These are phyloP conservation scores for Globodera ellingtonae DNA, from an alignment of 1,140 invertebrate genomes.

Conservation along the genomic window DNA sequence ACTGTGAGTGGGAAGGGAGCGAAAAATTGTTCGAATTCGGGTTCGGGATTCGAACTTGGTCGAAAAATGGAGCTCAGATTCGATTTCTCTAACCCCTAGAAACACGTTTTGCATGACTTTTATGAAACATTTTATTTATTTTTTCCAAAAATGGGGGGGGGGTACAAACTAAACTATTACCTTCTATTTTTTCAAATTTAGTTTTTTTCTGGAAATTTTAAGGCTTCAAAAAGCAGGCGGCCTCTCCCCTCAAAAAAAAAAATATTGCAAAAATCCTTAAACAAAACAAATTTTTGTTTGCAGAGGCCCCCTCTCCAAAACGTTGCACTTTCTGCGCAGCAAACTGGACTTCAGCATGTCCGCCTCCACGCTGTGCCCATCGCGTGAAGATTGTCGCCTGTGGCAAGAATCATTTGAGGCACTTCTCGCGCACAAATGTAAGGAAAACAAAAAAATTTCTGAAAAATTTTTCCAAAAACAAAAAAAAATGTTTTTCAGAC, in stretches of 20 bases:
- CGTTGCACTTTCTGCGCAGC: conserved; percentile 37
- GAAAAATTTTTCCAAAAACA: conserved; percentile 8
- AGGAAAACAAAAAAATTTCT: too few species aligned
- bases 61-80: too few species aligned
- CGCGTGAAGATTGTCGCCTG: conserved; percentile 44
- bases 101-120: too few species aligned
- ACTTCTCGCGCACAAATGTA: conserved; percentile 49
- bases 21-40: too few species aligned
- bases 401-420: conserved; percentile 56
- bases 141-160: too few species aligned
- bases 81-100: too few species aligned
- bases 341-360: conserved; percentile 50
- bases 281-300: conserved; percentile 13
- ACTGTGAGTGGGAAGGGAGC: not conserved
- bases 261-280: not conserved
- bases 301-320: conserved; percentile 39
- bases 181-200: too few species aligned
- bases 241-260: not conserved
- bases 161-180: too few species aligned
- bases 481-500: conserved; percentile 21
- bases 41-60: too few species aligned
- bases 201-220: not conserved
- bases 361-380: conserved; percentile 43
- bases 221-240: not conserved
- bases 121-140: too few species aligned